Evolutionary conservation across 2,888 invertebrate species (phyloP).

Genomic region (Eilema caniola): DNA sequence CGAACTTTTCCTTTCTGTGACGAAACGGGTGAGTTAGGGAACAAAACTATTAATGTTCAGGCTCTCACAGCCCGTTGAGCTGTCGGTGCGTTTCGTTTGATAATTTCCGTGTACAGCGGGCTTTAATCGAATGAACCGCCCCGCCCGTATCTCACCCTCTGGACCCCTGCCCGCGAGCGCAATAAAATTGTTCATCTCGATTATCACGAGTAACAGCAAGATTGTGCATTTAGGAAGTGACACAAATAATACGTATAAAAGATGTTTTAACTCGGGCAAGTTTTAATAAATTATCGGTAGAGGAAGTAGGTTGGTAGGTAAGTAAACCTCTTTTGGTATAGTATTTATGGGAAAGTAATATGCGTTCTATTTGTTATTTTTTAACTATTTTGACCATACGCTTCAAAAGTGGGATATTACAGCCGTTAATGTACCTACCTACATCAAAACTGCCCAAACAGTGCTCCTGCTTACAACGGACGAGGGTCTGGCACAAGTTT

Average conservation of each 20-base stretch:
- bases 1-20: slow-evolving; percentile 70
- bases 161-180: slow-evolving; percentile 56
- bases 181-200: slow-evolving; percentile 76
- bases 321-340: too few species aligned
- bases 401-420: too few species aligned
- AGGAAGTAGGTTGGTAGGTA: too few species aligned
- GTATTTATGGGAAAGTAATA: neutral
- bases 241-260: slow-evolving; percentile 37
- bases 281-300: neutral
- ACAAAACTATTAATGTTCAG: slow-evolving; percentile 85
- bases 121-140: slow-evolving; percentile 83
- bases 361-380: too few species aligned
- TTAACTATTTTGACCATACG: too few species aligned
- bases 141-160: slow-evolving; percentile 37
- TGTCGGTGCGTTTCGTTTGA: slow-evolving; percentile 84
- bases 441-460: too few species aligned
- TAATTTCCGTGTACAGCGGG: slow-evolving; percentile 83
- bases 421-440: too few species aligned
- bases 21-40: slow-evolving; percentile 73
- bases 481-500: too few species aligned
- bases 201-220: slow-evolving; percentile 64
- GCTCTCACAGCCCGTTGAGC: slow-evolving; percentile 80
- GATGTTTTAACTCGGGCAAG: neutral
- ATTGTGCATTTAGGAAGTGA: slow-evolving; percentile 58
- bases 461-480: too few species aligned